Percentiles rank a stretch among this genome's conserved stretches.
phyloP scores from a whole-genome alignment of 1,140 invertebrate genomes.

The Lordiphosa mommai region DNA sequence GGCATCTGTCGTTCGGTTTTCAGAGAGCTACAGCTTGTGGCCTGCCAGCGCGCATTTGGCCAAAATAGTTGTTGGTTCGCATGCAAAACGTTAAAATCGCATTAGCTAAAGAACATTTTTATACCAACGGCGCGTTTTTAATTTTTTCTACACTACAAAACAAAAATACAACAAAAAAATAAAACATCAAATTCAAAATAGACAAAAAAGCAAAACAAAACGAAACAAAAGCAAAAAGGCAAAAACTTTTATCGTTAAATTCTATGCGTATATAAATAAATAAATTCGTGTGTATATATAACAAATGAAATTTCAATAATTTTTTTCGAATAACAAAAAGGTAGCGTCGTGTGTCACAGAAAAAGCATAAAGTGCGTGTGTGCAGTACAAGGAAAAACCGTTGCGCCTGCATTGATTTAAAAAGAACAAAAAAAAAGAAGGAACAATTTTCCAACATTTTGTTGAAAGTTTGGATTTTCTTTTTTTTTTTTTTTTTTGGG shows the following conservation, averaged over 20 bases:
- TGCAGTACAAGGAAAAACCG: constrained; percentile 14
- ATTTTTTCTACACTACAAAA: constrained; percentile 72
- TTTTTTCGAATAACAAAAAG: constrained; percentile 60
- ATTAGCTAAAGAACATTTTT: constrained; percentile 73
- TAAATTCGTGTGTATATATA: constrained; percentile 56
- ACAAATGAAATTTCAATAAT: constrained; percentile 66
- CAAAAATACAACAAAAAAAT: constrained; percentile 22
- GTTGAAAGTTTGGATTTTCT: constrained; percentile 32
- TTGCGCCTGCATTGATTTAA: constrained; percentile 32
- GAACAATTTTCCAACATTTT: constrained; percentile 14
- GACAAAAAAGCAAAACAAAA: constrained; percentile 32
- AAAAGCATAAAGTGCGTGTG: constrained; percentile 13
- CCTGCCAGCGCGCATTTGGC: constrained; percentile 64
- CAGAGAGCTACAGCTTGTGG: constrained; percentile 60
- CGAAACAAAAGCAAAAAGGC: constrained; percentile 16
- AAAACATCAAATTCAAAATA: constrained; percentile 19
- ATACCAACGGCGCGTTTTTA: constrained; percentile 77
- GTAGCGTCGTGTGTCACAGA: constrained; percentile 23
- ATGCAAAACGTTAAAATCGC: constrained; percentile 77
- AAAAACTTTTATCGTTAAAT: constrained; percentile 59
- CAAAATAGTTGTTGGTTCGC: constrained; percentile 78
- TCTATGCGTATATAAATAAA: constrained; percentile 54
- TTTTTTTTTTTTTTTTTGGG: no score
- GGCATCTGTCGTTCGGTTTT: constrained; percentile 29
- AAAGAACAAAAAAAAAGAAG: constrained; percentile 25